Conservation (phyloP, 2,888 invertebrate species). For the Aporophyla lueneburgensis region DNA sequence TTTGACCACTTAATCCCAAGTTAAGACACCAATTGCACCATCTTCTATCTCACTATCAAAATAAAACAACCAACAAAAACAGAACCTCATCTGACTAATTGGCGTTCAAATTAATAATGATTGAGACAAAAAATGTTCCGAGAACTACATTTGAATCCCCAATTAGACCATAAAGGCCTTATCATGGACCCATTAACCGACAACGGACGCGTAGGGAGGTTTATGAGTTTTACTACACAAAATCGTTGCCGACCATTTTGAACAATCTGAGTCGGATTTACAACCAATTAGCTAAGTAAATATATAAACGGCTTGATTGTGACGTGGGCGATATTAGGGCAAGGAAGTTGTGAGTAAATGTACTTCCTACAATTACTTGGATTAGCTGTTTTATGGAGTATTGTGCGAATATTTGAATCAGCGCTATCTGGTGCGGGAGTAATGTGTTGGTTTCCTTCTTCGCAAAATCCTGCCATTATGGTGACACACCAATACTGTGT, state of each 20-base stretch:
- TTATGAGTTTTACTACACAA: constrained; percentile 89
- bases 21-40: neutral
- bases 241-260: constrained; percentile 87
- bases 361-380: constrained; percentile 25
- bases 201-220: constrained; percentile 86
- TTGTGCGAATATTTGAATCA: neutral
- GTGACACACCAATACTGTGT: neutral
- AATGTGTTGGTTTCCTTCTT: neutral
- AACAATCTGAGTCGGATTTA: constrained; percentile 87
- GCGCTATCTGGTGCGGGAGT: neutral
- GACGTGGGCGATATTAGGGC: constrained; percentile 74
- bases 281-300: constrained; percentile 89
- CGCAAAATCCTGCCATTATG: no score
- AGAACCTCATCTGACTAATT: constrained; percentile 78
- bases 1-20: neutral
- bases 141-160: constrained; percentile 79
- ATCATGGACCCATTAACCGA: constrained; percentile 87
- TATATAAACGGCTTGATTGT: constrained; percentile 78
- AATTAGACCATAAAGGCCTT: constrained; percentile 88
- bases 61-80: constrained; percentile 56
- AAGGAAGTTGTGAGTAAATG: constrained; percentile 62
- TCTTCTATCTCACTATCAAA: constrained; percentile 5
- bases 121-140: constrained; percentile 80
- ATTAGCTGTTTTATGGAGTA: constrained; percentile 1
- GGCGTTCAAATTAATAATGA: constrained; percentile 87